phyloP scores from a whole-genome alignment of 2,888 invertebrate genomes.

The Proisotoma minuta region DNA sequence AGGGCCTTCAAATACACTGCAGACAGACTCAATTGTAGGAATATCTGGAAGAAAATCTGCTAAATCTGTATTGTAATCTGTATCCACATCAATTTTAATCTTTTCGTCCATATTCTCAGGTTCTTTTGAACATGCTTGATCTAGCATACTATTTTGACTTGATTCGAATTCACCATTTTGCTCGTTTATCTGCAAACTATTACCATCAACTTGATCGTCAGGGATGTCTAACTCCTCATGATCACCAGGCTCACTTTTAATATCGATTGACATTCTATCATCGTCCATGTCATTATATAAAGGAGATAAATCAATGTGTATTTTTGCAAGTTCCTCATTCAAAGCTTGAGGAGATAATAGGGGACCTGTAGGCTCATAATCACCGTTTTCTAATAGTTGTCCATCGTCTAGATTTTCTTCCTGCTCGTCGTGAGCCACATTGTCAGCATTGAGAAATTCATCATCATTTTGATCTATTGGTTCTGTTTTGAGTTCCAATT shows the following conservation, averaged over 20 bases:
- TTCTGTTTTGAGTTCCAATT: constrained; percentile 26
- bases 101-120: not conserved
- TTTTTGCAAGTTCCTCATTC: not conserved
- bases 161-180: too few species aligned
- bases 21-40: not conserved
- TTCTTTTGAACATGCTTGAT: not conserved
- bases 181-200: not conserved
- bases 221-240: not conserved
- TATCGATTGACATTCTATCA: constrained; percentile 8
- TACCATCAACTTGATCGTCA: not conserved
- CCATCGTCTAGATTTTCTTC: not conserved
- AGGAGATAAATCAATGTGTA: not conserved
- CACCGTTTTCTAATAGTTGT: not conserved
- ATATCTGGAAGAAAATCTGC: not conserved
- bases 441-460: not conserved
- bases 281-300: not conserved
- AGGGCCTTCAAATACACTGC: not conserved
- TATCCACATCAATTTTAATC: not conserved
- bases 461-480: constrained; percentile 6
- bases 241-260: constrained; percentile 4
- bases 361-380: not conserved
- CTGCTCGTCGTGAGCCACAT: not conserved
- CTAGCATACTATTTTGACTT: too few species aligned
- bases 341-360: not conserved
- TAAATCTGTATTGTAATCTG: constrained; percentile 1